phyloP scores from a whole-genome alignment of 2,113 vertebrate genomes.

The Acanthochromis polyacanthus region DNA sequence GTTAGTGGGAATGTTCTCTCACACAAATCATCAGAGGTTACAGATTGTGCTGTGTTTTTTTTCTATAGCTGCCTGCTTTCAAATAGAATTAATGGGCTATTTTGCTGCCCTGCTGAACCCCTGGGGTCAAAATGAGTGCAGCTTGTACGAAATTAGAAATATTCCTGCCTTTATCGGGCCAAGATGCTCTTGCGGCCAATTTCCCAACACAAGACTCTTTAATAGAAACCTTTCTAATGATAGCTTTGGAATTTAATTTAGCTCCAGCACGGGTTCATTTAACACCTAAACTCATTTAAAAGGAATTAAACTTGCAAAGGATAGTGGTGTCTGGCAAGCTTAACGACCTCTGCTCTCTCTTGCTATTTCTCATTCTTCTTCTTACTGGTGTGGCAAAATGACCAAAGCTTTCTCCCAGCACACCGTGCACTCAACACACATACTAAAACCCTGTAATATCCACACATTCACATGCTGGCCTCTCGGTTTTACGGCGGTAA shows the following conservation, averaged over 20 bases:
- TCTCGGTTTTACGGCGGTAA: background rate
- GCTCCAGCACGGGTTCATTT: slow-evolving; percentile 72
- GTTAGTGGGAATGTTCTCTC: slow-evolving; percentile 45
- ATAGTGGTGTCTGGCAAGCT: slow-evolving; percentile 60
- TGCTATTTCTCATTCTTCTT: slow-evolving; percentile 19
- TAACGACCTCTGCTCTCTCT: slow-evolving; percentile 28
- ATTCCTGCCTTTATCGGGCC: slow-evolving; percentile 72
- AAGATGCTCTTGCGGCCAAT: slow-evolving; percentile 72
- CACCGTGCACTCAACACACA: background rate
- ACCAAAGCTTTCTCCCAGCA: slow-evolving; percentile 4
- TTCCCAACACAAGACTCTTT: slow-evolving; percentile 74
- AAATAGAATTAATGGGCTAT: slow-evolving; percentile 74
- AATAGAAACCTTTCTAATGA: slow-evolving; percentile 79
- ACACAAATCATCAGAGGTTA: slow-evolving; percentile 62
- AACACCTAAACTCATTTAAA: slow-evolving; percentile 81
- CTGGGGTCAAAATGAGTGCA: slow-evolving; percentile 71
- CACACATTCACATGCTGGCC: background rate
- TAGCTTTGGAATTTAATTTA: slow-evolving; percentile 80
- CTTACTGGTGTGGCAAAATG: slow-evolving; percentile 29
- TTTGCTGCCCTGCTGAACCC: slow-evolving; percentile 65
- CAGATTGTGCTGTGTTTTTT: slow-evolving; percentile 56
- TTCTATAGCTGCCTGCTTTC: slow-evolving; percentile 62
- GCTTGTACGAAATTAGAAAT: slow-evolving; percentile 77
- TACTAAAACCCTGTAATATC: background rate
- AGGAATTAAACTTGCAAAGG: slow-evolving; percentile 70